Evolutionary conservation across 2,113 vertebrate species (phyloP).

Genomic region (Ictidomys tridecemlineatus): DNA sequence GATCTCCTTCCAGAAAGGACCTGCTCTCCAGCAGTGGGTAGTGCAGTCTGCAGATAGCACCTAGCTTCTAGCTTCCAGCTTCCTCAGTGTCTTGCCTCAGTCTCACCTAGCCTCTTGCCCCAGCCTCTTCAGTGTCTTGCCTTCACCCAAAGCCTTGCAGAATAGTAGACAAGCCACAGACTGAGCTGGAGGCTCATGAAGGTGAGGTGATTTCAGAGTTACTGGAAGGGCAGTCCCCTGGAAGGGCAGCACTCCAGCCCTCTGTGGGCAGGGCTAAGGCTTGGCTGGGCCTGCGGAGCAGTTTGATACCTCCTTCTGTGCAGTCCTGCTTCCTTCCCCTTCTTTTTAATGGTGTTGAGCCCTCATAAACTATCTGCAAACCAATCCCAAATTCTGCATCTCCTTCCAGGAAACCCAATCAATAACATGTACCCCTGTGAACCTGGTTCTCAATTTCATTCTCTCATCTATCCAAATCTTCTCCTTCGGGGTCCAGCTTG

Average conservation of each 20-base stretch:
- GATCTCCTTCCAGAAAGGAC: neutral
- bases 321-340: neutral
- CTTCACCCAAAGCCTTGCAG: neutral
- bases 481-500: neutral
- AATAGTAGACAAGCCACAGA: neutral
- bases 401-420: neutral
- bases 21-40: neutral
- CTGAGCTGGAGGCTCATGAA: neutral
- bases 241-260: neutral
- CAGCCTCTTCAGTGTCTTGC: neutral
- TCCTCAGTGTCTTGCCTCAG: neutral
- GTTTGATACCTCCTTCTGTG: neutral
- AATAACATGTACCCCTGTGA: neutral
- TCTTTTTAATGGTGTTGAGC: neutral
- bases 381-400: neutral
- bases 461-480: neutral
- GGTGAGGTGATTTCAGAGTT: neutral
- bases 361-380: neutral
- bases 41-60: neutral
- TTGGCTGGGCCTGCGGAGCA: neutral
- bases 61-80: neutral
- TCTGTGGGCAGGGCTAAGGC: neutral
- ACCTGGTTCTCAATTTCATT: neutral
- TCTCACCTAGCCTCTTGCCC: neutral
- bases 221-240: neutral